These are phyloP conservation scores for Galerucella calmariensis DNA, from an alignment of 2,888 invertebrate genomes.

Conservation along the genomic window DNA sequence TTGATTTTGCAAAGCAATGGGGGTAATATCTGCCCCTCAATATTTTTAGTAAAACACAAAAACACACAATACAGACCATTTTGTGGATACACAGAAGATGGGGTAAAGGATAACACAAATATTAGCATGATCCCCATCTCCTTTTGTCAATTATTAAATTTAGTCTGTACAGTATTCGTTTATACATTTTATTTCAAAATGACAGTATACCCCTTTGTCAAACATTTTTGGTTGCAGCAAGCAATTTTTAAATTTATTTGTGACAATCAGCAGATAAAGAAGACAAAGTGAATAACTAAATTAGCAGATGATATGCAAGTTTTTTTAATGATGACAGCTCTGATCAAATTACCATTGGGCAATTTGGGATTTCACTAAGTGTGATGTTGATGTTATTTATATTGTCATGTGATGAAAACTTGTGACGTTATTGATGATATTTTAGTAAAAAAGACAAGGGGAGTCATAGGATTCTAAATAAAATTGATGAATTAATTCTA, in stretches of 20 bases:
- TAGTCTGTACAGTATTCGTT: slow-evolving; percentile 21
- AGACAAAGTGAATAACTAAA: no score
- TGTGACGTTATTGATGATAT: not conserved
- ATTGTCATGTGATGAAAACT: not conserved
- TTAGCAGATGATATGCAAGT: no score
- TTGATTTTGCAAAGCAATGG: slow-evolving; percentile 45
- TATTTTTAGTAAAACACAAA: slow-evolving; percentile 56
- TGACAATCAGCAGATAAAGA: no score
- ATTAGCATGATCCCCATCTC: slow-evolving; percentile 21
- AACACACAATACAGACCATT: slow-evolving; percentile 48
- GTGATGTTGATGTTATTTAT: not conserved
- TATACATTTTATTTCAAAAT: slow-evolving; percentile 14
- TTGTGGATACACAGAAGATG: slow-evolving; percentile 19
- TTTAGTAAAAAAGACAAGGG: not conserved
- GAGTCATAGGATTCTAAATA: not conserved
- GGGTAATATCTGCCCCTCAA: slow-evolving; percentile 56
- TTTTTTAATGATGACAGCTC: no score
- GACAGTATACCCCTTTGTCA: slow-evolving; percentile 19
- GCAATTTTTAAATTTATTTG: not conserved
- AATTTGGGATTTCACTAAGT: no score
- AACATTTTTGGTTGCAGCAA: slow-evolving; percentile 35
- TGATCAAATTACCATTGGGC: no score
- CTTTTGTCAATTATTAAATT: slow-evolving; percentile 7
- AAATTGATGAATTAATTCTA: no score
- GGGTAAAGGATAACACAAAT: slow-evolving; percentile 7